Conservation (phyloP, 2,888 invertebrate genomes). For the Cordilura impudica region DNA sequence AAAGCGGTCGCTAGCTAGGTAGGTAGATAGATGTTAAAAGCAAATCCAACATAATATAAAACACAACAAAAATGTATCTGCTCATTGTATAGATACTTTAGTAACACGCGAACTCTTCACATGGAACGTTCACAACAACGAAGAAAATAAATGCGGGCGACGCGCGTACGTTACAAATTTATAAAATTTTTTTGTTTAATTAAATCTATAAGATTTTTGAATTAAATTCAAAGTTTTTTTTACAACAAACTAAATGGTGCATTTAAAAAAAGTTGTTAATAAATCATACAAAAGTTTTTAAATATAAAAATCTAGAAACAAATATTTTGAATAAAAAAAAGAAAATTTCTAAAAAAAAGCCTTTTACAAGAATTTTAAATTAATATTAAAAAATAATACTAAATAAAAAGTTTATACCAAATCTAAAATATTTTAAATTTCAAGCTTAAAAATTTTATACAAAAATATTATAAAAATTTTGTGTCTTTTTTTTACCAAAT, state of each 20-base stretch:
- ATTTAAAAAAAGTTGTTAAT: neutral
- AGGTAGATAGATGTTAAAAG: slow-evolving; percentile 16
- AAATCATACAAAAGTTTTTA: neutral
- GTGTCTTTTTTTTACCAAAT: neutral
- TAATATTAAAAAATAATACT: neutral
- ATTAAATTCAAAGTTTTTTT: slow-evolving; percentile 15
- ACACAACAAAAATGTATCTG: slow-evolving; percentile 73
- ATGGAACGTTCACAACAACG: slow-evolving; percentile 67
- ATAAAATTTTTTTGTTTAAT: slow-evolving; percentile 13
- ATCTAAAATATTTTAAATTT: too few species aligned
- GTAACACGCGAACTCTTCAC: slow-evolving; percentile 75
- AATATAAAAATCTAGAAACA: neutral
- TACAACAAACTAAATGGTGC: slow-evolving; percentile 20
- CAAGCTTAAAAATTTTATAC: neutral
- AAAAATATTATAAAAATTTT: neutral
- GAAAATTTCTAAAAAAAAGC: neutral
- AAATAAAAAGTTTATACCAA: slow-evolving; percentile 16
- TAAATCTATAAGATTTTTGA: neutral
- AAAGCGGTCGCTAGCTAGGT: neutral
- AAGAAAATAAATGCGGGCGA: slow-evolving; percentile 55
- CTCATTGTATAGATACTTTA: slow-evolving; percentile 71
- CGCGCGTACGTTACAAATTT: slow-evolving; percentile 56
- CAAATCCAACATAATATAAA: slow-evolving; percentile 22
- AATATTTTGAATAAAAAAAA: too few species aligned
- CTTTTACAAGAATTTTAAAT: neutral